phyloP scores from a whole-genome alignment of 2,113 vertebrate genomes.

The Malurus elegans region DNA sequence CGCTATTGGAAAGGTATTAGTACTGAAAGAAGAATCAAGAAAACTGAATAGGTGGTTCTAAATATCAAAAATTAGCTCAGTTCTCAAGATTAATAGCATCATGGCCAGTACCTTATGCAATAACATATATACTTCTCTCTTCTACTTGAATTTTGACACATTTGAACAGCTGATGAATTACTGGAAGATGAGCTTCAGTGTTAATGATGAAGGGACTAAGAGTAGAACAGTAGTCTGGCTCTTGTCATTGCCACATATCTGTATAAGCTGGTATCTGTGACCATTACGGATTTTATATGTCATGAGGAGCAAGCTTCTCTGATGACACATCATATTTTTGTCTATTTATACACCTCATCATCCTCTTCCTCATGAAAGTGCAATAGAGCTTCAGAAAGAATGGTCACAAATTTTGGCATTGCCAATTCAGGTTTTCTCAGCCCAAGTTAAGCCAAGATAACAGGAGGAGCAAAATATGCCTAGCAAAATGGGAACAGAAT shows the following conservation, averaged over 20 bases:
- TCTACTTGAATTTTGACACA: not conserved
- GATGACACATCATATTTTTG: not conserved
- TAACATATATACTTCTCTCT: not conserved
- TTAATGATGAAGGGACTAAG: not conserved
- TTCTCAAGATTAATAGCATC: not conserved
- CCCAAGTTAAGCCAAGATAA: not conserved
- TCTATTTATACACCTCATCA: not conserved
- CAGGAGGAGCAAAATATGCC: not conserved
- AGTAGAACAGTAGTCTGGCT: not conserved
- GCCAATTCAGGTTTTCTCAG: not conserved
- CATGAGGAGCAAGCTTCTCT: not conserved
- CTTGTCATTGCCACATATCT: not conserved
- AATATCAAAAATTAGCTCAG: not conserved
- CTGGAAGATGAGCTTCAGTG: not conserved
- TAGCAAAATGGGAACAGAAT: not conserved
- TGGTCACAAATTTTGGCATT: not conserved
- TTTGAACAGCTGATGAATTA: not conserved
- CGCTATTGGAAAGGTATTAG: not conserved
- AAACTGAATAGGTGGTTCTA: not conserved
- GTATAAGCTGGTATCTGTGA: not conserved
- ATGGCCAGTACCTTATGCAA: not conserved
- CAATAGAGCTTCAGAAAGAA: not conserved
- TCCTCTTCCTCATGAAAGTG: not conserved
- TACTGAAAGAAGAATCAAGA: not conserved
- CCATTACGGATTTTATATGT: not conserved